phyloP scores from a whole-genome alignment of 35 echinoderm and acorn worm species.

The Apostichopus japonicus region DNA sequence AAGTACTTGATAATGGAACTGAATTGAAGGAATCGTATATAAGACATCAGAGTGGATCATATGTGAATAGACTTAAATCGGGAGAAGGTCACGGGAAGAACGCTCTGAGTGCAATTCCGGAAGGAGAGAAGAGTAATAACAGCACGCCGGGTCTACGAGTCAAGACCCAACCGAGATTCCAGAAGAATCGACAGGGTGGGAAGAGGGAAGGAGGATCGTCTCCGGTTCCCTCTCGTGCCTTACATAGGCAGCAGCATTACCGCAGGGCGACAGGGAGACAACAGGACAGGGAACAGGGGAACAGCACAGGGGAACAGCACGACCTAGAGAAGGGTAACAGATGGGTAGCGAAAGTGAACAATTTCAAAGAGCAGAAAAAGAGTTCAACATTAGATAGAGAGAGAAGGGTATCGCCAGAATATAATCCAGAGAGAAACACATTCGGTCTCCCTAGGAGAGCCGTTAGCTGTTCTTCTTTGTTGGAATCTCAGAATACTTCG shows the following conservation, averaged over 20 bases:
- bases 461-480: constrained; percentile 1
- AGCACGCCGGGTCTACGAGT: neutral
- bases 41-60: neutral
- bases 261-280: constrained; percentile 2
- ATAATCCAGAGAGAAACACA: constrained; percentile 6
- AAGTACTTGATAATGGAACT: neutral
- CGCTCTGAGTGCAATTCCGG: neutral
- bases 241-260: neutral
- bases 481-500: neutral
- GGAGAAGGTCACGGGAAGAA: neutral
- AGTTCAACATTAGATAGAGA: neutral
- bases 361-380: neutral
- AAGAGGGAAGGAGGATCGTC: neutral
- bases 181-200: neutral
- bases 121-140: neutral
- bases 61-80: neutral
- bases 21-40: neutral
- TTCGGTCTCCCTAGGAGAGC: constrained; percentile 38
- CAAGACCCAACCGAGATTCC: constrained; percentile 22
- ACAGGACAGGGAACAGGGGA: neutral
- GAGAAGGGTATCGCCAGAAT: neutral
- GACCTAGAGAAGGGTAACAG: neutral
- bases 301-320: neutral
- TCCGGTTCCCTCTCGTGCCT: neutral
- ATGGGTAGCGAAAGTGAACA: neutral